Evolutionary conservation across 1,140 invertebrate species (phyloP), one percentile per base, ranked within the genome.

Genomic region (Heliconius eleuchia): DNA sequence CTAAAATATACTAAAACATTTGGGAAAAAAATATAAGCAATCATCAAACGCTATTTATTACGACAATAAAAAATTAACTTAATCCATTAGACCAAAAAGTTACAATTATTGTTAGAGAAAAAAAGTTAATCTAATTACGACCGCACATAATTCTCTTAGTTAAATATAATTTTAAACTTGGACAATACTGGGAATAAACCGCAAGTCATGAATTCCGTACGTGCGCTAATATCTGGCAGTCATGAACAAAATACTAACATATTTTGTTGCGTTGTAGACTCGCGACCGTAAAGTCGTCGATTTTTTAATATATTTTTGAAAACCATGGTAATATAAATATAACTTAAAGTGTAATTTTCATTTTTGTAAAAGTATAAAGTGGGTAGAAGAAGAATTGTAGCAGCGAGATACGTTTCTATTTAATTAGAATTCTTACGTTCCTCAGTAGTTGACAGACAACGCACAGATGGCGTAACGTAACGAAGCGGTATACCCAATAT

Each of bases 231-330:
- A 76, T 66, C 74, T 76, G 74, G 57, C 57, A 66, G 74, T 66
- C 74, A 30, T 76, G 74, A 76, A 76, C 74, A 70, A 76, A 76
- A 76, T 76, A 66, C 74, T 76, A 76, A 76, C 74, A 76, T 76
- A 76, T 66, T 76, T 76, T 30, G 74, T n/a, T 16, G 16, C 3
- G 34, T 7, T 18, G 6, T 37, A 76, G n/a, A 76, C 55, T 18
- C 11, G 37, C 34, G 74, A 76, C 74, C 13, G 1, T 1, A 71
- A 71, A 18, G 34, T 71, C 34, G 34, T 8, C 18, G 6, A 19
- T 7, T 52, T 52, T 30, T 52, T 52, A 2, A 52, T 19, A 52
- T 52, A 19, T 19, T 52, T 52, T 52, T 46, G 42, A 46, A 46
- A 46, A 13, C 4, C 9, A 42, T 42, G 42, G 2, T 42, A 42